Conservation (phyloP, 2,113 vertebrate species). For the Alethe diademata region DNA sequence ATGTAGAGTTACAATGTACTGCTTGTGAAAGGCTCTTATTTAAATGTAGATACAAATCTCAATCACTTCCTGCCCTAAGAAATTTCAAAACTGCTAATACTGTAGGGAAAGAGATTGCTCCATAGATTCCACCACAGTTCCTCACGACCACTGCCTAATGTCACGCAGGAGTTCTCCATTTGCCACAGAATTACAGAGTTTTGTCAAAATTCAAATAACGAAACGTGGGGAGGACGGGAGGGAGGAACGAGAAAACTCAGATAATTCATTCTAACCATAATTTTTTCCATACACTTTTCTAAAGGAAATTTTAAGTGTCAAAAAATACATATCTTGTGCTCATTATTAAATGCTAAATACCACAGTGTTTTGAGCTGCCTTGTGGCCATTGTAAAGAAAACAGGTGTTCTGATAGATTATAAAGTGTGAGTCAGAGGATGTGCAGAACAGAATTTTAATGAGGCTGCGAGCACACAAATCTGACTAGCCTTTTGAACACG, state of each 20-base stretch:
- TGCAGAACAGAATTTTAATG: conserved; percentile 84
- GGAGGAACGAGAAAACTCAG: conserved; percentile 38
- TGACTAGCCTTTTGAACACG: conserved; percentile 81
- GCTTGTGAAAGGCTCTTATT: conserved; percentile 59
- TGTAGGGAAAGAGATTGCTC: conserved; percentile 17
- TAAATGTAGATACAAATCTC: conserved; percentile 67
- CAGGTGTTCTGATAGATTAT: conserved; percentile 89
- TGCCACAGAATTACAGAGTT: conserved; percentile 45
- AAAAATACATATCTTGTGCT: conserved; percentile 84
- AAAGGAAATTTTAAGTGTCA: conserved; percentile 84
- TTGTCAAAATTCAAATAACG: conserved; percentile 64
- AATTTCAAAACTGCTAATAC: conserved; percentile 27
- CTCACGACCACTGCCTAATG: conserved; percentile 4
- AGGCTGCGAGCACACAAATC: conserved; percentile 72
- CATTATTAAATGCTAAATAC: conserved; percentile 89
- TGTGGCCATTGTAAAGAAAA: conserved; percentile 87
- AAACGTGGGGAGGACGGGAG: conserved; percentile 8
- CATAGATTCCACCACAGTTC: neutral
- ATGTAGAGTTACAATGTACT: conserved; percentile 54
- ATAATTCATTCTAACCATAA: conserved; percentile 75
- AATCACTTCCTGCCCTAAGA: conserved; percentile 26
- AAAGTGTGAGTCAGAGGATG: conserved; percentile 84
- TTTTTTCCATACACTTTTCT: conserved; percentile 73
- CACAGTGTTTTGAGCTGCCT: conserved; percentile 87
- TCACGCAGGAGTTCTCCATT: conserved; percentile 29